Percentiles rank a stretch among this genome's conserved stretches.
Conservation (phyloP, 2,888 invertebrate genomes). For the Rhorus exstirpatorius region DNA sequence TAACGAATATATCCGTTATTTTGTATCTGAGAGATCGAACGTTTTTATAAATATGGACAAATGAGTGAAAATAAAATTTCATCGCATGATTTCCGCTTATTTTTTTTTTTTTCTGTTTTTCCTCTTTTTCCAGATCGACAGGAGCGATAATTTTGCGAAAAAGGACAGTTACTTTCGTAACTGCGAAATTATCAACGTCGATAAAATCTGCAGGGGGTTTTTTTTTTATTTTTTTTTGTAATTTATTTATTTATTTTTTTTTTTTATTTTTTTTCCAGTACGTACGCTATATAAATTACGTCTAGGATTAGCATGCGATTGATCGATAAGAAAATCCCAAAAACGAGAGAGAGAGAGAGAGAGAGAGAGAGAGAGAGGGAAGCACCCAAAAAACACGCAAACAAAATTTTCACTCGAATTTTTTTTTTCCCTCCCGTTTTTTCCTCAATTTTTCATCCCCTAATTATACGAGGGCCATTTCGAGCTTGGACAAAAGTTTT, state of each 20-base stretch:
- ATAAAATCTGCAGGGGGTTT: too few relatives aligned
- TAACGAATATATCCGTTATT: conserved; percentile 23
- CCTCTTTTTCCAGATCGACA: background rate
- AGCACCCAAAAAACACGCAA: conserved; percentile 48
- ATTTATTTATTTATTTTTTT: conserved; percentile 8
- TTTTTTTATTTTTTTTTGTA: conserved; percentile 13
- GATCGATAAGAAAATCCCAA: conserved; percentile 73
- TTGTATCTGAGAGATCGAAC: conserved; percentile 68
- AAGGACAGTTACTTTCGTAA: too few relatives aligned
- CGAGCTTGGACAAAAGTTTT: conserved; percentile 79
- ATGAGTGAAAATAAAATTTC: conserved; percentile 72
- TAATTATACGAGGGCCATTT: conserved; percentile 13
- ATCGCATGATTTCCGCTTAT: conserved; percentile 22
- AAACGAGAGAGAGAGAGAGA: conserved; percentile 28
- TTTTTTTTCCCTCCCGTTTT: background rate
- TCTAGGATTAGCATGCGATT: conserved; percentile 78
- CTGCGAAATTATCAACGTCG: too few relatives aligned
- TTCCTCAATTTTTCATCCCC: conserved; percentile 16
- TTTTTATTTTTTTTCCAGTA: conserved; percentile 26
- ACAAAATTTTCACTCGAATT: conserved; percentile 2
- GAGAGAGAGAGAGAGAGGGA: conserved; percentile 41
- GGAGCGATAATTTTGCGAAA: background rate
- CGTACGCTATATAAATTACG: conserved; percentile 72
- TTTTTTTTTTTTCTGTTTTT: conserved; percentile 15
- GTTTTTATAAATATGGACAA: conserved; percentile 69